Evolutionary conservation across 2,888 invertebrate species (phyloP).

Genomic region (Hypomecis punctinalis): DNA sequence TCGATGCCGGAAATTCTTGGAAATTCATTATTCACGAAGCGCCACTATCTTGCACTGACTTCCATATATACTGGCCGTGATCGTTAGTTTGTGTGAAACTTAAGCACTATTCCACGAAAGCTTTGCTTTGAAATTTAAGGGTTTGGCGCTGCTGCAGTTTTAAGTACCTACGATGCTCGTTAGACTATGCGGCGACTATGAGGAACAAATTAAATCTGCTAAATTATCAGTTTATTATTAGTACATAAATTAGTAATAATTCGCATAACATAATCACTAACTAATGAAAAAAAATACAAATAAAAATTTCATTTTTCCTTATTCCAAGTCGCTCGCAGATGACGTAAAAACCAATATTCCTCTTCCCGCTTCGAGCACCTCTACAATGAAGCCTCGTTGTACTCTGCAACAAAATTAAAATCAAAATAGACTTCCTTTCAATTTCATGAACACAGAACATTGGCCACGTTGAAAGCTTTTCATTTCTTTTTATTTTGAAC

Average conservation of each 20-base stretch:
- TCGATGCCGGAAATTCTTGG: no score
- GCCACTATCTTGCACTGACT: neutral
- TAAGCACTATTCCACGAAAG: constrained; percentile 37
- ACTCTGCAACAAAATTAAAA: constrained; percentile 60
- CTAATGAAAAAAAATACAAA: no score
- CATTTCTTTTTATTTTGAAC: constrained; percentile 43
- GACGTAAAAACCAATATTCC: constrained; percentile 17
- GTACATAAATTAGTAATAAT: no score
- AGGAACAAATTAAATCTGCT: neutral
- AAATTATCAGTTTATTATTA: neutral
- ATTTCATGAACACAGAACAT: constrained; percentile 20
- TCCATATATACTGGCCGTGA: constrained; percentile 9
- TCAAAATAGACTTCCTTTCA: constrained; percentile 42
- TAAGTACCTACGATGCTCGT: constrained; percentile 4
- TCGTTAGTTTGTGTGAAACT: constrained; percentile 46
- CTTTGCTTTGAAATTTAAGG: constrained; percentile 40
- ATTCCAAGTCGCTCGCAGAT: no score
- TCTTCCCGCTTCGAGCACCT: constrained; percentile 45
- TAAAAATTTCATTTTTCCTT: no score
- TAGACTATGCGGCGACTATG: neutral
- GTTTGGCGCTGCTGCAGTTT: constrained; percentile 28
- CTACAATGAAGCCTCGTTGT: constrained; percentile 51
- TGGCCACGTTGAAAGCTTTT: constrained; percentile 12
- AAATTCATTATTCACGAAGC: no score
- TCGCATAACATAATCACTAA: no score